Conservation (phyloP, 2,113 vertebrate genomes). For the Hyaena hyaena region DNA sequence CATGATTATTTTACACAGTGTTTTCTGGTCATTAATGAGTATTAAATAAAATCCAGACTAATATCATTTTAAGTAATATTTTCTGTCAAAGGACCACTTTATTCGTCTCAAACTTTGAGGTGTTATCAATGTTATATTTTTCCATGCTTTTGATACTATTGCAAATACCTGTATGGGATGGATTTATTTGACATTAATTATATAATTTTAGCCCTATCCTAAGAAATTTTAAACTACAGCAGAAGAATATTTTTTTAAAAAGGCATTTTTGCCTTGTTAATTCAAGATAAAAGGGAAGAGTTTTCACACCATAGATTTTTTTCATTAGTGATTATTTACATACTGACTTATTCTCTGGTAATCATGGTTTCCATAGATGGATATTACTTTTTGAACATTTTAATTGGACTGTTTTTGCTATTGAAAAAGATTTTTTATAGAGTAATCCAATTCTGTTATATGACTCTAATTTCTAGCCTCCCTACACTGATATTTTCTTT, state of each 20-base stretch:
- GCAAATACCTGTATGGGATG: neutral
- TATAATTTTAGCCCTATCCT: neutral
- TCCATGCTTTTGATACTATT: neutral
- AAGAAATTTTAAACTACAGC: neutral
- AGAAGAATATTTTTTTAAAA: neutral
- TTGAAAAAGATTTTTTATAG: neutral
- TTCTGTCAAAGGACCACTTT: neutral
- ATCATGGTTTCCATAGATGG: neutral
- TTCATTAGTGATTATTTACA: slow-evolving; percentile 17
- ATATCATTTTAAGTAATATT: slow-evolving; percentile 29
- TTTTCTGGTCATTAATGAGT: slow-evolving; percentile 49
- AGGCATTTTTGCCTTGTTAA: neutral
- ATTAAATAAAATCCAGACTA: slow-evolving; percentile 14
- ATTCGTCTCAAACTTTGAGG: neutral
- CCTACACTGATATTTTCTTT: slow-evolving; percentile 5
- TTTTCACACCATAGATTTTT: neutral
- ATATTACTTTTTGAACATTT: slow-evolving; percentile 30
- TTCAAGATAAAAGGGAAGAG: neutral
- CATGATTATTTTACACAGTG: neutral
- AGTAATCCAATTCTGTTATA: neutral
- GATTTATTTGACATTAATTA: neutral
- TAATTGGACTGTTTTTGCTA: slow-evolving; percentile 10
- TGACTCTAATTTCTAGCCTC: neutral
- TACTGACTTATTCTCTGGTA: neutral
- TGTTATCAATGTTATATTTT: neutral